phyloP scores from a whole-genome alignment of 2,888 invertebrate genomes.

The Acrobasis repandana region DNA sequence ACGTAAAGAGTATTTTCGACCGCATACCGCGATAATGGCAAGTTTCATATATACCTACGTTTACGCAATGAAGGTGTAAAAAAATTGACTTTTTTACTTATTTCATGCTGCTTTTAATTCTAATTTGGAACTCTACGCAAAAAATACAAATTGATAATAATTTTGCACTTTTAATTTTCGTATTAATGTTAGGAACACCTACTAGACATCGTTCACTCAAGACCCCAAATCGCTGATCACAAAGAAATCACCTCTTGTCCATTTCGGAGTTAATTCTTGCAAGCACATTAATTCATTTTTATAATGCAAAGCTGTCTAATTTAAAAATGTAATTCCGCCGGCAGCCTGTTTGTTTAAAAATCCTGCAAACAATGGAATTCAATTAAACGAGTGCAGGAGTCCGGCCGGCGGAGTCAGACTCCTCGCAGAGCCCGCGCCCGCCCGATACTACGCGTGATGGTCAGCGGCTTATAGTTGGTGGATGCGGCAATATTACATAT shows the following conservation, averaged over 20 bases:
- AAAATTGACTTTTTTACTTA: no score
- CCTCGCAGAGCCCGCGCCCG: not conserved
- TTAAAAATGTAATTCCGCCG: constrained; percentile 34
- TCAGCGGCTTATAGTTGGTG: not conserved
- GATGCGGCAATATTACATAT: not conserved
- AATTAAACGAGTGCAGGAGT: constrained; percentile 38
- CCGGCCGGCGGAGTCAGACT: not conserved
- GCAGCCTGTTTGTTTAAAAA: constrained; percentile 38
- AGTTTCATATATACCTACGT: no score
- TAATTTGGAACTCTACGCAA: no score
- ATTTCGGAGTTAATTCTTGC: not conserved
- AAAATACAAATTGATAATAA: no score
- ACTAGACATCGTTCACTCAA: not conserved
- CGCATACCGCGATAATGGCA: no score
- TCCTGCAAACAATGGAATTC: constrained; percentile 44
- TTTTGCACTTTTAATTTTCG: no score
- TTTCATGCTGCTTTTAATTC: no score
- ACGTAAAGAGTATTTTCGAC: no score
- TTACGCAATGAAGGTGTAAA: no score
- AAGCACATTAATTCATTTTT: constrained; percentile 14
- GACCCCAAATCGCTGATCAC: not conserved
- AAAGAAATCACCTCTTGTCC: no score
- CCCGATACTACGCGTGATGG: not conserved
- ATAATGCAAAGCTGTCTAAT: constrained; percentile 20
- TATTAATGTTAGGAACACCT: not conserved